Evolutionary conservation across 92 coral and sea anemone species (phyloP), one percentile per base, ranked within the genome.

Genomic region (Epizoanthus scotinus): DNA sequence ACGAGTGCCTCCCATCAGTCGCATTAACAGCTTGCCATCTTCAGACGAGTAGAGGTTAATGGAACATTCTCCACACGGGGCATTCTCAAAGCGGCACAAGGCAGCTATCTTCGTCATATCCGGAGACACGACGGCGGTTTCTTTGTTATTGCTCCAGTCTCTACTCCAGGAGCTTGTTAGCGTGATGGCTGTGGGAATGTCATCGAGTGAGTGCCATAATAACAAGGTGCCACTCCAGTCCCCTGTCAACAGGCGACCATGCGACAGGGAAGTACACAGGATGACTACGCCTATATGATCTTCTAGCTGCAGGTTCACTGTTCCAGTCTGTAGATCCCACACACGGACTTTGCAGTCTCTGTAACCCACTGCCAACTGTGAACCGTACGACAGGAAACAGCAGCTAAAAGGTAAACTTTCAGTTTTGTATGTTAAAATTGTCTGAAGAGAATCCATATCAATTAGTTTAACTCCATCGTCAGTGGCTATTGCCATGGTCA

Each of bases 331-430:
- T 44, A 75, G 47, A 59, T 75, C 81, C 81, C 81, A 75, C 36
- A 75, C 81, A 47, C 81, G 67, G 17, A 75, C 67, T 29, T 53
- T 34, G 27, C 17, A 0, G 52, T 75, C 81, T 34, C 38, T 58
- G 81, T 57, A 75, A 15, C 81, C 81, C 28, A 75, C 67, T 14
- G 68, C 81, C 20, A 75, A 55, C 81, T 75, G 81, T 38, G 68
- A 0, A 13, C 81, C 81, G n/a, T 0, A 3, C 13, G 81, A 59
- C 81, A 75, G 27, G 34, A 75, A 75, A 50, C 68, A 75, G 44
- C 67, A 59, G 26, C 68, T 49, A 12, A 36, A 38, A 9, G 81
- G 68, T 21, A 38, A 42, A 36, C 68, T 59, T 3, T 59, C 17
- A 34, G 68, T 10, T 18, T 34, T n/a, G 68, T 58, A 19, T 31